A percentile compares a stretch with the other conserved stretches of the same genome.
These are phyloP conservation scores for Microtus californicus DNA, from an alignment of 2,797 vertebrate species.

Conservation along the genomic window DNA sequence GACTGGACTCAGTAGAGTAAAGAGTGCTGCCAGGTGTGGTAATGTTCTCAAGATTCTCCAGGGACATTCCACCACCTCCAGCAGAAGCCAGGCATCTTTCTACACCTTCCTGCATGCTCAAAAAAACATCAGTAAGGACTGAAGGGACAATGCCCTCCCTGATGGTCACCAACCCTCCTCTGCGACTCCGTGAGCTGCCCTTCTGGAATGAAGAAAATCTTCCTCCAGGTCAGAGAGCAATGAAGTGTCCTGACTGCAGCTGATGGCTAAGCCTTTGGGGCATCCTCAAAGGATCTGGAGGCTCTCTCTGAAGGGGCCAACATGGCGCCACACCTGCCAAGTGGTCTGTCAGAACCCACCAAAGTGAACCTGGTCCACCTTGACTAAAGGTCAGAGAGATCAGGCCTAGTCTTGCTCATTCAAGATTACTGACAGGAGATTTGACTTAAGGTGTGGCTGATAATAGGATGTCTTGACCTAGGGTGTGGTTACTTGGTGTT, in stretches of 20 bases:
- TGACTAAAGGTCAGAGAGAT: too few species aligned
- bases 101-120: accelerated
- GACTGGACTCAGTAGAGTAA: background rate
- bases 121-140: background rate
- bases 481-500: too few species aligned
- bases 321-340: background rate
- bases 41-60: background rate
- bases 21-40: background rate
- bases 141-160: background rate
- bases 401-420: too few species aligned
- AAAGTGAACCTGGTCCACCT: too few species aligned
- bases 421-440: too few species aligned
- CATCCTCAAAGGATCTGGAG: background rate
- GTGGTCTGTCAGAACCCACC: too few species aligned
- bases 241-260: background rate
- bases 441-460: too few species aligned
- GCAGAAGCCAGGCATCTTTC: background rate
- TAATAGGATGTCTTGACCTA: too few species aligned
- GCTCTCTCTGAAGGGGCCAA: background rate
- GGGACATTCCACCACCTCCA: background rate
- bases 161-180: background rate
- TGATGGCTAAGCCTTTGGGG: background rate
- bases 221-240: background rate
- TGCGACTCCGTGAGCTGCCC: too few species aligned
- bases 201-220: background rate